Conservation (phyloP, 2,797 vertebrate species). For the Crypturellus tataupa region DNA sequence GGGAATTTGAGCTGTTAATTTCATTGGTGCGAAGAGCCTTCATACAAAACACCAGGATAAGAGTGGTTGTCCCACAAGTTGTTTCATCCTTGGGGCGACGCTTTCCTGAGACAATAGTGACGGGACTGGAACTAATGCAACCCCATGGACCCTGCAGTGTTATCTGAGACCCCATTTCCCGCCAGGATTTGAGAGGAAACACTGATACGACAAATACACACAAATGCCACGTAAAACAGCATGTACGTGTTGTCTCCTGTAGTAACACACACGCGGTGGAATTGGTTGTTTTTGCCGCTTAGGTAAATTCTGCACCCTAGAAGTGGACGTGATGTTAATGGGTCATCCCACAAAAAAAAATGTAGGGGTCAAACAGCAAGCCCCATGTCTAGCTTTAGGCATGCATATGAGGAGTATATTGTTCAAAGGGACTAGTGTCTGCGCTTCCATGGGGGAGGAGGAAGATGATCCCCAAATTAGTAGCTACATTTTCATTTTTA, state of each 20-base stretch:
- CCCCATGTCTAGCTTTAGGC: background rate
- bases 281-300: background rate
- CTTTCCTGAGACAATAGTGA: background rate
- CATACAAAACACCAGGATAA: background rate
- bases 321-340: background rate
- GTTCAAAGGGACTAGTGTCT: background rate
- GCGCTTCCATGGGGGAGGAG: background rate
- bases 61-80: background rate
- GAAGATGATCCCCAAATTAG: background rate
- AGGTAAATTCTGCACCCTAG: background rate
- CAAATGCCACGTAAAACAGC: background rate
- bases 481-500: background rate
- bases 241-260: fast-evolving
- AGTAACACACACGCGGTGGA: background rate
- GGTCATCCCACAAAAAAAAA: background rate
- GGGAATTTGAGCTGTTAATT: background rate
- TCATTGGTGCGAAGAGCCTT: background rate
- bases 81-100: background rate
- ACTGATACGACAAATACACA: too few species aligned
- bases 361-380: background rate
- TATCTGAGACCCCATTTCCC: background rate
- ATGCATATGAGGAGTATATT: background rate
- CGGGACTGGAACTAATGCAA: background rate
- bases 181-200: background rate
- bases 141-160: background rate